A percentile compares a stretch with the other conserved stretches of the same genome.
Conservation (phyloP, 2,113 vertebrate genomes). For the Canis aureus region DNA sequence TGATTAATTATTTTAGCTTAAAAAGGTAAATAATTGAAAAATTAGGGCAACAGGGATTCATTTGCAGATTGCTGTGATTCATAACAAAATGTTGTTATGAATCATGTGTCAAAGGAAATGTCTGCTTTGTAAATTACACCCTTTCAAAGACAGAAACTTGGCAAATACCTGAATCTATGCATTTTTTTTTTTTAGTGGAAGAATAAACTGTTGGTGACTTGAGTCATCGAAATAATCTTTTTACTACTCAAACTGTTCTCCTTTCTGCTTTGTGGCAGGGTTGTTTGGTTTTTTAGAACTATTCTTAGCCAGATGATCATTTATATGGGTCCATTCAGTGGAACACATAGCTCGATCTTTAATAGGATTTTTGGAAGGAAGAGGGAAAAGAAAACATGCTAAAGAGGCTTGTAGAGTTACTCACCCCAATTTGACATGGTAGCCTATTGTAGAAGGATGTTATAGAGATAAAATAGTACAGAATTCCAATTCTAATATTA, state of each 20-base stretch:
- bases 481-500: background rate
- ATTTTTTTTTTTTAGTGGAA: constrained; percentile 33
- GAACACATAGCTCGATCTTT: background rate
- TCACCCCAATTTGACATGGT: background rate
- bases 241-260: background rate
- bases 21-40: constrained; percentile 63
- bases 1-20: constrained; percentile 56
- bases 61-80: constrained; percentile 58
- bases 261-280: background rate
- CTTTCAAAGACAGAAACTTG: constrained; percentile 56
- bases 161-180: constrained; percentile 39
- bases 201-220: constrained; percentile 40
- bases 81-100: constrained; percentile 49
- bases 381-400: background rate
- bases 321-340: constrained; percentile 22
- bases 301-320: constrained; percentile 58
- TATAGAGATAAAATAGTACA: background rate
- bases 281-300: constrained; percentile 37
- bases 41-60: background rate
- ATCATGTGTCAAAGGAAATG: constrained; percentile 54
- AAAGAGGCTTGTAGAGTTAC: background rate
- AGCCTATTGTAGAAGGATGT: background rate
- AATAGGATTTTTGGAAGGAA: background rate
- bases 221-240: constrained; percentile 51
- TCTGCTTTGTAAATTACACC: constrained; percentile 55